A percentile compares a stretch with the other conserved stretches of the same genome.
Evolutionary conservation across 2,113 vertebrate species (phyloP).

Genomic region (Platichthys stellatus): DNA sequence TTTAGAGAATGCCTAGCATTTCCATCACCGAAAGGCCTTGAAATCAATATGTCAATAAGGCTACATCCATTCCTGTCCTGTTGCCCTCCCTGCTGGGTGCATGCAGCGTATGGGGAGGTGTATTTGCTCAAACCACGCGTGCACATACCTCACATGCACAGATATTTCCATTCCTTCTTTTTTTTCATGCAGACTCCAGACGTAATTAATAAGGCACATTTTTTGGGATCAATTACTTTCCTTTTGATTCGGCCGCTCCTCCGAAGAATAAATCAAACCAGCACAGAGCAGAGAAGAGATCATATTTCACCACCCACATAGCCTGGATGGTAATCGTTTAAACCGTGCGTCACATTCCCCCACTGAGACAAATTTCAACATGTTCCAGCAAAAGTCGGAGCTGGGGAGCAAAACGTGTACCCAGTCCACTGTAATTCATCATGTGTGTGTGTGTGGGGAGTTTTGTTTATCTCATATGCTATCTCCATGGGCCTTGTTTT

Average conservation of each 20-base stretch:
- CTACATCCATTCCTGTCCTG: constrained; percentile 50
- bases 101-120: background rate
- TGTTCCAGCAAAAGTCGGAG: constrained; percentile 14
- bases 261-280: constrained; percentile 23
- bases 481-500: constrained; percentile 52
- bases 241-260: constrained; percentile 27
- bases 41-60: constrained; percentile 74
- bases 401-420: constrained; percentile 10
- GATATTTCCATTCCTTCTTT: constrained; percentile 4
- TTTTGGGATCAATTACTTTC: background rate
- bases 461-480: background rate
- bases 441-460: constrained; percentile 8
- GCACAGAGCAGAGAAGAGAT: constrained; percentile 29
- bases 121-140: background rate
- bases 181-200: background rate
- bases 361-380: constrained; percentile 12
- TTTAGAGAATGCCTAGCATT: constrained; percentile 65
- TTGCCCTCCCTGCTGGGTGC: constrained; percentile 28
- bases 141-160: background rate
- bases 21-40: constrained; percentile 59
- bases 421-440: constrained; percentile 17
- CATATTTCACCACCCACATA: constrained; percentile 17
- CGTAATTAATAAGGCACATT: constrained; percentile 18
- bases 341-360: constrained; percentile 12
- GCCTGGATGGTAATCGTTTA: constrained; percentile 24